A percentile compares a stretch with the other conserved stretches of the same genome.
Evolutionary conservation across 2,113 vertebrate species (phyloP).

Genomic region (Corapipo altera): DNA sequence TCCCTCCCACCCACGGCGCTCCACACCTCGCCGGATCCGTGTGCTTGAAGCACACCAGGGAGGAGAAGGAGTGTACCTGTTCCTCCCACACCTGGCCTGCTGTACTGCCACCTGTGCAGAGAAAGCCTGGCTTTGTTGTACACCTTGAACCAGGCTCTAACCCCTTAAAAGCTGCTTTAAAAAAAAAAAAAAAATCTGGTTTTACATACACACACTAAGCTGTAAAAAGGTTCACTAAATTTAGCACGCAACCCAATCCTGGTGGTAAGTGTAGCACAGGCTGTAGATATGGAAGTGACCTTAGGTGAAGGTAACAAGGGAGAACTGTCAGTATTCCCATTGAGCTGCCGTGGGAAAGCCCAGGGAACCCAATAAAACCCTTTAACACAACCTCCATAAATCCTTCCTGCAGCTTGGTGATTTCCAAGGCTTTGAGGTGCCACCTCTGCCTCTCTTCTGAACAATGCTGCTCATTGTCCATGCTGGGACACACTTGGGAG

Average conservation of each 20-base stretch:
- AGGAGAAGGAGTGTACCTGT: not conserved
- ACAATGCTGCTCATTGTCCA: not conserved
- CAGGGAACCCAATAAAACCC: not conserved
- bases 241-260: slow-evolving; percentile 22
- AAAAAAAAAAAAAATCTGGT: not conserved
- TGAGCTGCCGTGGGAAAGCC: not conserved
- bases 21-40: not conserved
- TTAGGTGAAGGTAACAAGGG: not conserved
- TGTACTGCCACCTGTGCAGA: not conserved
- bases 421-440: not conserved
- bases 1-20: not conserved
- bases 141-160: not conserved
- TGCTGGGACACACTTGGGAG: accelerated
- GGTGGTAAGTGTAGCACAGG: not conserved
- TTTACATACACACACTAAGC: not conserved
- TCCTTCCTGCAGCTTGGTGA: not conserved
- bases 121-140: not conserved
- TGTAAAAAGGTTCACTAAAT: slow-evolving; percentile 41
- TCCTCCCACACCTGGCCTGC: not conserved
- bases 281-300: slow-evolving; percentile 16
- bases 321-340: not conserved
- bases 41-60: not conserved
- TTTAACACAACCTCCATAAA: not conserved
- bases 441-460: not conserved
- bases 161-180: not conserved